Conservation (phyloP, 2,797 vertebrate species). For the Mormyrus proboscirostris region DNA sequence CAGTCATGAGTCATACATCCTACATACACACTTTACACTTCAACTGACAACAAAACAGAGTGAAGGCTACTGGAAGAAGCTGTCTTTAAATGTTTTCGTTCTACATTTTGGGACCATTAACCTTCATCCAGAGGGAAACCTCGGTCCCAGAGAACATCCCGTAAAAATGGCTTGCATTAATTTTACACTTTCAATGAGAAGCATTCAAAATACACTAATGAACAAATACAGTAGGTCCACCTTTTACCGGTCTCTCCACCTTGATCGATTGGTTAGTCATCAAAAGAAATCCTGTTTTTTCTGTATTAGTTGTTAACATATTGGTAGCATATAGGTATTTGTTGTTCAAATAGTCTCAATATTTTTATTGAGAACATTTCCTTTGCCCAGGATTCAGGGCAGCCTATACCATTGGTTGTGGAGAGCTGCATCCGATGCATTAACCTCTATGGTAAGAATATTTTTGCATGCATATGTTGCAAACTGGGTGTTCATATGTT, state of each 20-base stretch:
- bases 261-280: neutral
- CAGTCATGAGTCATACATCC: too few species aligned
- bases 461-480: neutral
- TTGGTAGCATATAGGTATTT: neutral
- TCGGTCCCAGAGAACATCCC: constrained; percentile 29
- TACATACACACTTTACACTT: too few species aligned
- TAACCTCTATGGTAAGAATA: constrained; percentile 87
- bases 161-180: constrained; percentile 13
- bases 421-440: constrained; percentile 97
- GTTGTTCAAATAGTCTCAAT: neutral
- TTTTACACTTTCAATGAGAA: neutral
- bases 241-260: neutral
- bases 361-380: constrained; percentile 8
- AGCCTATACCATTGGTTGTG: constrained; percentile 89
- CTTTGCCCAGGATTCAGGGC: constrained; percentile 74
- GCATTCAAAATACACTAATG: neutral
- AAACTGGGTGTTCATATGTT: neutral
- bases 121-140: too few species aligned
- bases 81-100: too few species aligned
- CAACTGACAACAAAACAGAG: too few species aligned
- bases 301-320: neutral
- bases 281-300: neutral
- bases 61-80: too few species aligned
- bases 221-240: too few species aligned
- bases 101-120: too few species aligned